These are phyloP conservation scores for Drosophila saltans DNA, from an alignment of 1,140 invertebrate genomes.

Conservation along the genomic window DNA sequence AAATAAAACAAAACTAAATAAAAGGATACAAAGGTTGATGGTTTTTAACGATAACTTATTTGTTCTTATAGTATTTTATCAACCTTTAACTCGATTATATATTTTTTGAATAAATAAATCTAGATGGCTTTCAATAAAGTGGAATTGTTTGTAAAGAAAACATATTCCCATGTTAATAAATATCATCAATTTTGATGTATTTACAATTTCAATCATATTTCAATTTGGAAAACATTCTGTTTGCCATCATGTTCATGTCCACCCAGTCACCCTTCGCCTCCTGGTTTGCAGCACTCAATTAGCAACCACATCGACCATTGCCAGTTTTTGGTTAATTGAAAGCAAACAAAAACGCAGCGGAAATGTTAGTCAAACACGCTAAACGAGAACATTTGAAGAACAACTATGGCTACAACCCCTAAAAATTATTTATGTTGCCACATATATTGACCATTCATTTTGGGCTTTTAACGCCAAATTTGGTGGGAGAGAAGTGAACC, in stretches of 20 bases:
- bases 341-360: constrained; percentile 70
- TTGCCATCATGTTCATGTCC: constrained; percentile 37
- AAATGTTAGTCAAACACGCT: constrained; percentile 70
- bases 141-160: background rate
- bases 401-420: constrained; percentile 59
- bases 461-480: constrained; percentile 70
- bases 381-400: constrained; percentile 33
- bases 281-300: constrained; percentile 56
- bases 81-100: no score
- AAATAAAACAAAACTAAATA: no score
- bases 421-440: constrained; percentile 75
- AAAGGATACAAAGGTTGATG: no score
- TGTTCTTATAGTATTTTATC: no score
- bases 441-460: constrained; percentile 79
- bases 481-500: background rate
- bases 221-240: constrained; percentile 52
- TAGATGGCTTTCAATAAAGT: background rate
- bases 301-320: constrained; percentile 45
- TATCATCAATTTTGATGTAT: constrained; percentile 22
- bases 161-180: constrained; percentile 35
- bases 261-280: background rate
- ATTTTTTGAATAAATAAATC: no score
- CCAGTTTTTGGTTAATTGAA: constrained; percentile 79
- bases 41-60: no score
- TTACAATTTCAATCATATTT: constrained; percentile 54